phyloP scores from a whole-genome alignment of 2,888 invertebrate species.

The Melieria picta region DNA sequence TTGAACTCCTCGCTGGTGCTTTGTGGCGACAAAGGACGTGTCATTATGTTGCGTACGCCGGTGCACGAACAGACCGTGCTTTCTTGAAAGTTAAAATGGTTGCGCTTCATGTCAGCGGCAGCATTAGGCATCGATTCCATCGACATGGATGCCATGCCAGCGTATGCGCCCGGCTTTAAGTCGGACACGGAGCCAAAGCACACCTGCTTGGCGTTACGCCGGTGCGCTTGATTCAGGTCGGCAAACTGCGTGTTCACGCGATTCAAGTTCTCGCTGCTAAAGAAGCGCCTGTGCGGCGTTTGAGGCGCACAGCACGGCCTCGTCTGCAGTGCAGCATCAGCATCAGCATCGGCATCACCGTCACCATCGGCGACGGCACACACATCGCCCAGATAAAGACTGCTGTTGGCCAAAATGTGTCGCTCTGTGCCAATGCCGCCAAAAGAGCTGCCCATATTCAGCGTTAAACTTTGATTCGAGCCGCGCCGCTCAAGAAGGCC shows the following conservation, averaged over 20 bases:
- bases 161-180: conserved; percentile 56
- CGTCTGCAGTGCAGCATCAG: conserved; percentile 20
- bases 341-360: conserved; percentile 11
- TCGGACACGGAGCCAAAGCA: conserved; percentile 66
- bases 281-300: conserved; percentile 62
- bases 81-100: conserved; percentile 49
- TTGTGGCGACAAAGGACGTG: conserved; percentile 74
- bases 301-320: conserved; percentile 50
- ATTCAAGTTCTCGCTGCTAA: conserved; percentile 64
- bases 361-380: conserved; percentile 37
- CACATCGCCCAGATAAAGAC: conserved; percentile 39
- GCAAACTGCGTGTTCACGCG: conserved; percentile 56
- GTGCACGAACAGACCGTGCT: conserved; percentile 63
- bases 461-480: conserved; percentile 89
- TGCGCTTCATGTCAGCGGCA: conserved; percentile 19
- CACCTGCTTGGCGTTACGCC: conserved; percentile 55
- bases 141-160: background rate
- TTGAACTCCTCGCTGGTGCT: conserved; percentile 77
- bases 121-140: conserved; percentile 1
- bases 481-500: conserved; percentile 85
- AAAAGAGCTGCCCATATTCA: conserved; percentile 69
- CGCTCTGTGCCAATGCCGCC: conserved; percentile 47
- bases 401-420: conserved; percentile 41
- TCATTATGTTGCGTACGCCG: conserved; percentile 69
- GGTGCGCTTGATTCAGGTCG: conserved; percentile 55